A percentile compares a stretch with the other conserved stretches of the same genome.
These are phyloP conservation scores for Hemaris fuciformis DNA, from an alignment of 2,888 invertebrate genomes.

Conservation along the genomic window DNA sequence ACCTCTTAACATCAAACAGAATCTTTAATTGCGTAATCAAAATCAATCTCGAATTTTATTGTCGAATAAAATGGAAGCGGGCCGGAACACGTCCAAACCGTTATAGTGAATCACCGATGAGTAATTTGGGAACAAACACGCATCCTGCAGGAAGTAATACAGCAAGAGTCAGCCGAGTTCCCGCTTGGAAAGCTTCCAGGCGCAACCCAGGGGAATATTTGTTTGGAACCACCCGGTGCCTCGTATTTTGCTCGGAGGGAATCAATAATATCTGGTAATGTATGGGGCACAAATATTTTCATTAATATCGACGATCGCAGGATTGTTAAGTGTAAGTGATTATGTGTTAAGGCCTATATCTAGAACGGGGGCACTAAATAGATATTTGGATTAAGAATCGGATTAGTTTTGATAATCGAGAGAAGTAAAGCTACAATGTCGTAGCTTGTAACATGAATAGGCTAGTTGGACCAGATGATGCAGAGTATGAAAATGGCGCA, in stretches of 20 bases:
- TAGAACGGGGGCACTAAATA: too few relatives aligned
- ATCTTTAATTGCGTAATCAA: background rate
- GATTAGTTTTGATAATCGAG: too few relatives aligned
- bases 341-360: too few relatives aligned
- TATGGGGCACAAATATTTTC: background rate
- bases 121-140: constrained; percentile 31
- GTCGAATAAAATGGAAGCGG: background rate
- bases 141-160: constrained; percentile 51
- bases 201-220: constrained; percentile 42
- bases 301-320: background rate
- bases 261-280: constrained; percentile 8
- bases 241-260: constrained; percentile 32
- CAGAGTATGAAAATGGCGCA: too few relatives aligned
- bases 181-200: constrained; percentile 54
- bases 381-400: too few relatives aligned
- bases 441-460: too few relatives aligned
- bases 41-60: background rate
- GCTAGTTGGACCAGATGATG: too few relatives aligned
- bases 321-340: background rate
- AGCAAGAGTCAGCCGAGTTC: constrained; percentile 44
- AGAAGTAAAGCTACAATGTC: too few relatives aligned
- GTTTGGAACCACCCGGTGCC: constrained; percentile 36
- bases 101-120: constrained; percentile 22
- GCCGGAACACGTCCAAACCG: background rate
- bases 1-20: too few relatives aligned